phyloP scores from a whole-genome alignment of 2,113 vertebrate species.

The Andinoacara biseriatus region DNA sequence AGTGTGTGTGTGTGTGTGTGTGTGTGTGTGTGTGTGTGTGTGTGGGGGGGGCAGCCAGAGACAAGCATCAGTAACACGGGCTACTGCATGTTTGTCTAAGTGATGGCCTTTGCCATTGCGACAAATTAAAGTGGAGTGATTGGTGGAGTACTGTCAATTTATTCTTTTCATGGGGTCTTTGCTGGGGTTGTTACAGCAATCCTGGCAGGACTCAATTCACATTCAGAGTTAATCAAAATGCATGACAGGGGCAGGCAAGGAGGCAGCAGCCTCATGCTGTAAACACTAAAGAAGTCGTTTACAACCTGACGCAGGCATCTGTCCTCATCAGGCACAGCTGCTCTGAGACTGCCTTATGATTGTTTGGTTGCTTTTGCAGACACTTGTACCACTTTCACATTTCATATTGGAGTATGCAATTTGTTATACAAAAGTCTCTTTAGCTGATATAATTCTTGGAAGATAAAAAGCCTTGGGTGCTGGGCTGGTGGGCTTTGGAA shows the following conservation, averaged over 20 bases:
- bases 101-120: conserved; percentile 62
- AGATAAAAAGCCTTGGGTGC: conserved; percentile 48
- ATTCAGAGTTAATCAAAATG: conserved; percentile 69
- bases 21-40: too few species aligned
- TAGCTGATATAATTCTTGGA: conserved; percentile 49
- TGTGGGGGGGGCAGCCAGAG: conserved; percentile 39
- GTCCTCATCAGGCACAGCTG: conserved; percentile 71
- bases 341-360: conserved; percentile 52
- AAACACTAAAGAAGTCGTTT: conserved; percentile 69
- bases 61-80: conserved; percentile 11
- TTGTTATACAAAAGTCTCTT: conserved; percentile 54
- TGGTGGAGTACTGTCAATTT: conserved; percentile 55
- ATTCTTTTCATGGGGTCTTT: conserved; percentile 49
- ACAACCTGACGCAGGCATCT: conserved; percentile 70
- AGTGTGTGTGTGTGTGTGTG: too few species aligned
- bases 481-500: conserved; percentile 32
- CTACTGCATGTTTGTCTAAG: conserved; percentile 56
- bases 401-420: conserved; percentile 36
- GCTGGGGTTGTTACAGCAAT: conserved; percentile 33
- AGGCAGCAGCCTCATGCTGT: conserved; percentile 56
- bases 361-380: conserved; percentile 64
- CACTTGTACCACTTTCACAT: conserved; percentile 55
- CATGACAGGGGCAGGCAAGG: conserved; percentile 42
- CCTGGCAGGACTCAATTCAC: conserved; percentile 55
- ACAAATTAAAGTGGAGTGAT: conserved; percentile 66